Base-by-base conservation (phyloP, 1,140 invertebrate genomes). In the Brachionus sp. region DNA sequence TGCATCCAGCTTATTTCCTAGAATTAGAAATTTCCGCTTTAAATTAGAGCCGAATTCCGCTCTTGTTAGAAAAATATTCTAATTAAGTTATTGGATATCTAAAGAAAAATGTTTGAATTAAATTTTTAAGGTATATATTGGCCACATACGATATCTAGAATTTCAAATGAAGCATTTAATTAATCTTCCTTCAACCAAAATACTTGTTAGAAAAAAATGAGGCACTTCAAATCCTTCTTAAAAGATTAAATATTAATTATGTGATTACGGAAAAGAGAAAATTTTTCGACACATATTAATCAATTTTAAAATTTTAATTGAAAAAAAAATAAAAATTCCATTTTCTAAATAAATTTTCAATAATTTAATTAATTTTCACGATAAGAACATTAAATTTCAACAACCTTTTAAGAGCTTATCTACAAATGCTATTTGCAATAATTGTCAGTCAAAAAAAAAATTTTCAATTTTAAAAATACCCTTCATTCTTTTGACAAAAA, bases 11-110 rank as follows among this genome's bases (percentile, higher is more conserved):
- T 70, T 39, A 70, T 70, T 70, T 70, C 66, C 66, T 70, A 19
- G 35, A 70, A 70, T 70, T 70, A 39, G 66, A 70, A 70, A 70
- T 70, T 70, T 70, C 66, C 66, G 66, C 35, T 70, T 37, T 70
- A 39, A 70, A 70, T 70, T 70, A 70, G 37, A 16, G 33, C 33
- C 25, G 33, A 66, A 66, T 66, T 66, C 64, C 64, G 33, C 7
- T 66, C 29, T 16, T 23, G 13, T 66, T 66, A 39, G 35, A 70
- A 37, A 70, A 70, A 70, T 39, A 70, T 37, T 70, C 16, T 70
- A 70, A 70, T 70, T 70, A 70, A 70, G 66, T 70, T 70, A 70
- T 39, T 37, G 35, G 35, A 70, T 70, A 70, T 70, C 35, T 39
- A 70, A 39, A 70, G 19, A 39, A 33, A 16, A 70, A 37, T 39